These are phyloP conservation scores for Melanostoma mellinum DNA, from an alignment of 2,888 invertebrate species.

Conservation along the genomic window DNA sequence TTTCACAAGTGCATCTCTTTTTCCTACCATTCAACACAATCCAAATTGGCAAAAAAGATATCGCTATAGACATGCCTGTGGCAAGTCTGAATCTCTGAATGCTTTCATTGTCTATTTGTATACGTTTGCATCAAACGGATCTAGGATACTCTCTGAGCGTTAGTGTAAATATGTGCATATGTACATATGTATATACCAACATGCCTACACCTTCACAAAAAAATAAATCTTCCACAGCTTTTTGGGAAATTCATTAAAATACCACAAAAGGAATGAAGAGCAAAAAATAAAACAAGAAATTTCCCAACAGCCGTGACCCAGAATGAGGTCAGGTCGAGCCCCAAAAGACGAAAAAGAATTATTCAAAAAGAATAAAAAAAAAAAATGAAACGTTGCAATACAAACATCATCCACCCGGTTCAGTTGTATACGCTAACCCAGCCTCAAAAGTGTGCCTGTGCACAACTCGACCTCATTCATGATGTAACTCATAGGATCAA, in stretches of 20 bases:
- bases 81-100: constrained; percentile 60
- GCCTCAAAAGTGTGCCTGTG: constrained; percentile 29
- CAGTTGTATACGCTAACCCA: constrained; percentile 42
- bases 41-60: constrained; percentile 6
- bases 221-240: constrained; percentile 37
- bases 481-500: constrained; percentile 65
- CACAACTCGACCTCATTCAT: constrained; percentile 59
- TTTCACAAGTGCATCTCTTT: constrained; percentile 54
- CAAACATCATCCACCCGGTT: constrained; percentile 34
- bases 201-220: constrained; percentile 6
- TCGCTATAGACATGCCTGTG: constrained; percentile 27
- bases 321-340: constrained; percentile 66
- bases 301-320: constrained; percentile 59
- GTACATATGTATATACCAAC: not conserved
- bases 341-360: constrained; percentile 47
- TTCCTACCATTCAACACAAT: not conserved
- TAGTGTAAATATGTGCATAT: not conserved
- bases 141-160: constrained; percentile 15
- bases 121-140: constrained; percentile 3
- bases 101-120: constrained; percentile 38
- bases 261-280: constrained; percentile 26
- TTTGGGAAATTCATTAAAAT: constrained; percentile 57
- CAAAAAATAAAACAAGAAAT: constrained; percentile 23
- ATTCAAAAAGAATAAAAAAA: constrained; percentile 15
- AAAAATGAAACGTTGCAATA: constrained; percentile 36